Evolutionary conservation across 1,140 invertebrate genomes (phyloP), one percentile per base, ranked within the genome.

Genomic region (Temnothorax nylanderi): DNA sequence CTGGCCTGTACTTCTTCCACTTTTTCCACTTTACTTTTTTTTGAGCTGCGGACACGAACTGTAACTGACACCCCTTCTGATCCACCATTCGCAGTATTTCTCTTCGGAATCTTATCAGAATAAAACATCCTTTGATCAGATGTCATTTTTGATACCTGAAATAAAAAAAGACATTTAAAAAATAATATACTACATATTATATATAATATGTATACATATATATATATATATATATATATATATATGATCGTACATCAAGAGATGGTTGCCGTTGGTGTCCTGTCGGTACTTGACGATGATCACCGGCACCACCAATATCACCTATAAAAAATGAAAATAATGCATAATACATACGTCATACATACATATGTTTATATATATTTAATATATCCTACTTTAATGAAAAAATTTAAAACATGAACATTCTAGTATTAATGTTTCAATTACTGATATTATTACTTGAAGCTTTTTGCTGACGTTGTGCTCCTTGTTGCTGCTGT

Each of bases 61-160:
- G n/a, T n/a, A 26, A 96, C 96, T 11, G 13, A 82, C 77, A 75
- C 81, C 0, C 96, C 97, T 44, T 51, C 3, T 0, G 92, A 96
- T 1, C 96, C 96, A 32, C 88, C 93, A 80, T 77, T 0, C 18
- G 60, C n/a, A 16, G 88, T 54, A 84, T 92, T 87, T 21, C 91
- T 89, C 1, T 6, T 21, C 26, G 91, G 92, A 62, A 93, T 94
- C 18, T 3, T 18, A 0, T 32, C 7, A n/a, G 51, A 58, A 49
- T 80, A 69, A 47, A 11, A 1, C 56, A 16, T 56, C 4, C n/a
- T 54, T 37, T 21, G 32, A 18, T 16, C 47, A 56, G 72, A 62
- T 11, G 80, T 8, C 37, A 75, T 54, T 71, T 60, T 81, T 87
- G 2, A 1, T 18, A 47, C 1, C 44, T 78, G 34, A 26, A 64